phyloP scores from a whole-genome alignment of 2,797 vertebrate species.

The Phoebastria nigripes region DNA sequence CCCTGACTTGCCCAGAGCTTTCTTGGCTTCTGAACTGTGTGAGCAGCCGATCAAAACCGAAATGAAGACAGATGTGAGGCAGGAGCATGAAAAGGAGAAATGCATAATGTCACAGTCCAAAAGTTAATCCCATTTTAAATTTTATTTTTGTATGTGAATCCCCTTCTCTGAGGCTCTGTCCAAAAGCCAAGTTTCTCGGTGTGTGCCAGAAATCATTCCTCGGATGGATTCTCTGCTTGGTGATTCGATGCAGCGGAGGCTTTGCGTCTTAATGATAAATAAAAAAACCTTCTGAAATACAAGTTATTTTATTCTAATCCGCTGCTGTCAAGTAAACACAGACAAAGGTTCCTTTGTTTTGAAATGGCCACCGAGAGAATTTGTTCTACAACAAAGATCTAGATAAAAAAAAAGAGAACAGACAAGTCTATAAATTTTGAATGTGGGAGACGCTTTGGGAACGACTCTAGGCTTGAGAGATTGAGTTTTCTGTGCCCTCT shows the following conservation, averaged over 20 bases:
- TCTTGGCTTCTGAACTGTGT: neutral
- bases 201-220: constrained; percentile 30
- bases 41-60: neutral
- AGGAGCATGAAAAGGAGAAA: neutral
- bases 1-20: neutral
- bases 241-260: neutral
- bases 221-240: neutral
- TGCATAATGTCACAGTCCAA: neutral
- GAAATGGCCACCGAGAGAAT: constrained; percentile 6
- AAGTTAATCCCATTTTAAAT: constrained; percentile 40
- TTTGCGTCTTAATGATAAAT: constrained; percentile 21
- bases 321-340: constrained; percentile 29
- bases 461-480: neutral
- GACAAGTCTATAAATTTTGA: neutral
- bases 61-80: neutral
- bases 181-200: neutral
- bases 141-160: constrained; percentile 2
- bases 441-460: neutral
- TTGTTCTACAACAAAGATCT: constrained; percentile 12
- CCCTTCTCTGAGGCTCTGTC: neutral
- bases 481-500: neutral
- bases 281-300: neutral
- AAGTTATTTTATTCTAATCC: constrained; percentile 38
- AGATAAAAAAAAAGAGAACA: neutral
- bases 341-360: constrained; percentile 29